Evolutionary conservation across 2,888 invertebrate species (phyloP).

Genomic region (Drosophila nr. perissopoda): DNA sequence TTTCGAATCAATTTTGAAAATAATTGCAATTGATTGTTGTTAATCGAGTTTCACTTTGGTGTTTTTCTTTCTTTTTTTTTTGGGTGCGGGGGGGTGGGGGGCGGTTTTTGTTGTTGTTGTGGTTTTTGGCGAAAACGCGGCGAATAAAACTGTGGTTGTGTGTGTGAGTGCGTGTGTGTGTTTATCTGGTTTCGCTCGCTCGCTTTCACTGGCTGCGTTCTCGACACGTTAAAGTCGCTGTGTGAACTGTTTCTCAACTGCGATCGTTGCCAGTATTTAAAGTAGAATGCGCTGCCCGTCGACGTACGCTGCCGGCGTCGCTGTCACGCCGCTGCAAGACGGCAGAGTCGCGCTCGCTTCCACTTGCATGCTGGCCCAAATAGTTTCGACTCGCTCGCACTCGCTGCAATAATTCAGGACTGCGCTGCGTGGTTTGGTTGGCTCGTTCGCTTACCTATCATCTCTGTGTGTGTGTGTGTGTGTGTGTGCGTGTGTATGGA

Average conservation of each 20-base stretch:
- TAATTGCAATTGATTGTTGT: slow-evolving; percentile 3
- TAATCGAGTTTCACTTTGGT: not conserved
- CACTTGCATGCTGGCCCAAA: slow-evolving; percentile 11
- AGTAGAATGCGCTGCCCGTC: slow-evolving; percentile 75
- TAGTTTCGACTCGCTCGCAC: slow-evolving; percentile 46
- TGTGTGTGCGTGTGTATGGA: slow-evolving; percentile 35
- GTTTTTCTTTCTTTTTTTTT: slow-evolving; percentile 1
- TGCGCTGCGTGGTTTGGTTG: slow-evolving; percentile 75
- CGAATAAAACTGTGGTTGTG: slow-evolving; percentile 24
- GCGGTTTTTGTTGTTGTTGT: not conserved
- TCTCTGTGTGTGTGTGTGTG: slow-evolving; percentile 16
- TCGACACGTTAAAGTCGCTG: slow-evolving; percentile 85
- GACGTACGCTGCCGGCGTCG: slow-evolving; percentile 47
- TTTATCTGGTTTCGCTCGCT: slow-evolving; percentile 12
- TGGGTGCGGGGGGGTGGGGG: not conserved
- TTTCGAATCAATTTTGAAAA: slow-evolving; percentile 3
- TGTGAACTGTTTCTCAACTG: slow-evolving; percentile 85
- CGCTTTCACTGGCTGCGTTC: slow-evolving; percentile 62
- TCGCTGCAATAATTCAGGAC: slow-evolving; percentile 52
- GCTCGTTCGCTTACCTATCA: slow-evolving; percentile 71
- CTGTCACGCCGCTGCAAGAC: slow-evolving; percentile 49
- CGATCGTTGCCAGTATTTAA: slow-evolving; percentile 85
- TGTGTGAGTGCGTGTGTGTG: slow-evolving; percentile 1
- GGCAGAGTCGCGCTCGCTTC: slow-evolving; percentile 26
- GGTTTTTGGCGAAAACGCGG: slow-evolving; percentile 36